A percentile compares a stretch with the other conserved stretches of the same genome.
phyloP scores from a whole-genome alignment of 2,113 vertebrate genomes.

The Chaetodon trifascialis region DNA sequence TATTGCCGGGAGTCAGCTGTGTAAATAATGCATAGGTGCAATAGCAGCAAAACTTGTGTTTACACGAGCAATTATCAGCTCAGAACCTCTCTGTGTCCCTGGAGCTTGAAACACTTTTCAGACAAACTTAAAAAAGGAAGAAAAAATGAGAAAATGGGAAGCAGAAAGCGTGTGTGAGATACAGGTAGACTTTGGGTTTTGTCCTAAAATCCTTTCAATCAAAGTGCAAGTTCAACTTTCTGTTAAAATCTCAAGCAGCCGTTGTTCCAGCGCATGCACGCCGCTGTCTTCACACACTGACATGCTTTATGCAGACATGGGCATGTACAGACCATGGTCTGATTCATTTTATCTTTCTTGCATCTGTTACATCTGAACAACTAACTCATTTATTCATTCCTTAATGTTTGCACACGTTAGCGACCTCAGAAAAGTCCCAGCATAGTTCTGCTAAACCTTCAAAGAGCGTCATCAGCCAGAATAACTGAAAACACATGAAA shows the following conservation, averaged over 20 bases:
- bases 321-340: too few species aligned
- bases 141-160: neutral
- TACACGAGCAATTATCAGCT: conserved; percentile 74
- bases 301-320: neutral
- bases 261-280: neutral
- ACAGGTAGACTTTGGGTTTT: neutral
- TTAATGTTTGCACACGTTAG: too few species aligned
- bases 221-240: neutral
- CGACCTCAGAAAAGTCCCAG: too few species aligned
- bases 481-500: neutral
- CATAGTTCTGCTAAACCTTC: neutral
- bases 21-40: conserved; percentile 74
- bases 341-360: too few species aligned
- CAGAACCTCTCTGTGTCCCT: conserved; percentile 55
- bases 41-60: conserved; percentile 67
- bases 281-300: neutral
- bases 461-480: neutral
- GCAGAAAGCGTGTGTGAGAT: neutral
- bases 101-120: conserved; percentile 44
- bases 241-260: neutral
- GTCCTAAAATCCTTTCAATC: neutral
- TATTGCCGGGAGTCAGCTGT: conserved; percentile 59
- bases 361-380: too few species aligned
- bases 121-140: conserved; percentile 22
- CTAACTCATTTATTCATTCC: too few species aligned